phyloP scores from a whole-genome alignment of 2,888 invertebrate species.

The Aleiodes testaceus region DNA sequence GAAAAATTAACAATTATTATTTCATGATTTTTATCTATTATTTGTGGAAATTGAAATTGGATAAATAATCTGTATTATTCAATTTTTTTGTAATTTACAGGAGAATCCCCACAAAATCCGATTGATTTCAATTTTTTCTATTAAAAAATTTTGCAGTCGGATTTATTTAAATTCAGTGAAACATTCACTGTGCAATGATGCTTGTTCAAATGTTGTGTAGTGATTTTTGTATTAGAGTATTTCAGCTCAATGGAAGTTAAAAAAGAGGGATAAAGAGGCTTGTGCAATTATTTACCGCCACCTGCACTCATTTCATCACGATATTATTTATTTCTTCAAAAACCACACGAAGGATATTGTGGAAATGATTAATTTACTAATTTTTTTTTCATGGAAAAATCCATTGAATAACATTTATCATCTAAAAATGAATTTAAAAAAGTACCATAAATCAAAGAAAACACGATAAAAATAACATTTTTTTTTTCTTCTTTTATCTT shows the following conservation, averaged over 20 bases:
- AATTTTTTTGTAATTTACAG: too few relatives aligned
- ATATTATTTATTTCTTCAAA: slow-evolving; percentile 51
- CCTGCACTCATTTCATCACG: slow-evolving; percentile 65
- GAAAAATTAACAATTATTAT: slow-evolving; percentile 9
- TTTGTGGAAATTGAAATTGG: too few relatives aligned
- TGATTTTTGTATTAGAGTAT: not conserved
- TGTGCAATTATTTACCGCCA: slow-evolving; percentile 64
- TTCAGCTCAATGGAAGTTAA: slow-evolving; percentile 22
- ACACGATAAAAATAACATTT: too few relatives aligned
- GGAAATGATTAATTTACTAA: slow-evolving; percentile 45
- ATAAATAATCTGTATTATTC: too few relatives aligned
- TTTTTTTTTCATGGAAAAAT: not conserved
- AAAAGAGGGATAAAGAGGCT: slow-evolving; percentile 47
- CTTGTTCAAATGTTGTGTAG: slow-evolving; percentile 13
- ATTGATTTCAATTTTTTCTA: too few relatives aligned
- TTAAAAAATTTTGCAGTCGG: too few relatives aligned
- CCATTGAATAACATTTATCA: too few relatives aligned
- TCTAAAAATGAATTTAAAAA: too few relatives aligned
- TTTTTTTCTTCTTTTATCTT: too few relatives aligned
- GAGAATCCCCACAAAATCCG: too few relatives aligned
- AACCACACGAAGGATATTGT: slow-evolving; percentile 36
- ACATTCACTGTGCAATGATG: slow-evolving; percentile 13
- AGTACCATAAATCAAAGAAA: too few relatives aligned
- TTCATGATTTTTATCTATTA: not conserved
- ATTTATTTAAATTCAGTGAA: not conserved